Percentiles rank a stretch among this genome's conserved stretches.
Evolutionary conservation across 2,113 vertebrate species (phyloP).

Genomic region (Malaclemys terrapin): DNA sequence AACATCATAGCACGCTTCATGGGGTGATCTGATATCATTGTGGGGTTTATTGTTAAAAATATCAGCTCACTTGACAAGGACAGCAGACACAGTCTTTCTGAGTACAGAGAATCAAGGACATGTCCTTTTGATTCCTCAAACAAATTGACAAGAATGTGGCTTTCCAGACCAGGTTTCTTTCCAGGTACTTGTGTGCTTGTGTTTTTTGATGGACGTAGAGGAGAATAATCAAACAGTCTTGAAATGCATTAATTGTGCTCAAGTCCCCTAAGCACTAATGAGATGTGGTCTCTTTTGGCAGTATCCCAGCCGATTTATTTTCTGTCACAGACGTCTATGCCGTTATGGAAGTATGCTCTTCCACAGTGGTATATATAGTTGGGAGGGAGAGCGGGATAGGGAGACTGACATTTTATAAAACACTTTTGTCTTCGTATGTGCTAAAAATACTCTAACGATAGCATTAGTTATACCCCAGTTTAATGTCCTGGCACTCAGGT

Average conservation of each 20-base stretch:
- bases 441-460: not conserved
- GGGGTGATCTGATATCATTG: not conserved
- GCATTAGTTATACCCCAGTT: not conserved
- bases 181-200: not conserved
- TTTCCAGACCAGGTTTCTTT: conserved; percentile 1
- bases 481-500: not conserved
- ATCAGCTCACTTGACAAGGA: not conserved
- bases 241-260: conserved; percentile 56
- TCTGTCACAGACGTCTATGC: conserved; percentile 54
- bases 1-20: fast-evolving
- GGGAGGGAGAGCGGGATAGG: conserved; percentile 3
- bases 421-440: not conserved
- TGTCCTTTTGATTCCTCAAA: conserved; percentile 1
- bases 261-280: conserved; percentile 55
- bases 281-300: conserved; percentile 40
- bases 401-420: conserved; percentile 47
- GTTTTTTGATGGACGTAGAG: not conserved
- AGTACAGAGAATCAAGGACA: not conserved
- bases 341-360: conserved; percentile 30
- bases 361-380: not conserved
- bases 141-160: not conserved
- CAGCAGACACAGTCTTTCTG: not conserved
- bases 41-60: not conserved
- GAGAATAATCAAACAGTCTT: conserved; percentile 34
- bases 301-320: conserved; percentile 38